Percentiles rank a stretch among this genome's conserved stretches.
Conservation (phyloP, 2,113 vertebrate species). For the Takifugu flavidus region DNA sequence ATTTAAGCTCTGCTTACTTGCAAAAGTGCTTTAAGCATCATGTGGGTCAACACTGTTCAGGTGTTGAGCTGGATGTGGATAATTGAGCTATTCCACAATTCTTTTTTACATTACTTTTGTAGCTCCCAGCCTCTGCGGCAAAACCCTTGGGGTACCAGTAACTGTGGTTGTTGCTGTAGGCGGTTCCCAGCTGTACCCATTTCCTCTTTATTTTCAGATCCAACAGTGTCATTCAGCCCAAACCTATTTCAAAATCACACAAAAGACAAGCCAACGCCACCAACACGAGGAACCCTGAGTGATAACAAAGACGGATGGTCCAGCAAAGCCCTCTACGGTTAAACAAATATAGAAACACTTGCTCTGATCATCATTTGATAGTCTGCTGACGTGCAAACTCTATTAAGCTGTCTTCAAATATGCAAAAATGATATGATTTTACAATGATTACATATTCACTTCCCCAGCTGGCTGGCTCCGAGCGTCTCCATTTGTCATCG, state of each 20-base stretch:
- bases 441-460: conserved; percentile 99
- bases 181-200: conserved; percentile 6
- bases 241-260: conserved; percentile 9
- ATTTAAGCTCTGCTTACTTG: not conserved
- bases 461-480: conserved; percentile 99
- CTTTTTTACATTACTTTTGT: not conserved
- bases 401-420: conserved; percentile 99
- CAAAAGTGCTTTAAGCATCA: not conserved
- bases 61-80: not conserved
- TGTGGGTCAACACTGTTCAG: not conserved
- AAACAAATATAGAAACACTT: conserved; percentile 63
- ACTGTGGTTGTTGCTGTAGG: not conserved
- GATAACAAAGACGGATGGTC: conserved; percentile 35
- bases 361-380: conserved; percentile 81
- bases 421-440: conserved; percentile 99
- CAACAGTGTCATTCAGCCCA: conserved; percentile 11
- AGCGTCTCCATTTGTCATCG: conserved; percentile 99
- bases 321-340: conserved; percentile 53
- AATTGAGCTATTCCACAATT: not conserved
- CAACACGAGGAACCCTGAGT: conserved; percentile 45
- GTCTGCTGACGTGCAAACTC: conserved; percentile 89
- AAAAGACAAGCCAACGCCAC: no score
- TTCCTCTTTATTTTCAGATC: not conserved
- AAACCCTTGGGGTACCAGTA: not conserved
- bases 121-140: not conserved